Evolutionary conservation across 2,113 vertebrate species (phyloP).

Genomic region (Channa argus): DNA sequence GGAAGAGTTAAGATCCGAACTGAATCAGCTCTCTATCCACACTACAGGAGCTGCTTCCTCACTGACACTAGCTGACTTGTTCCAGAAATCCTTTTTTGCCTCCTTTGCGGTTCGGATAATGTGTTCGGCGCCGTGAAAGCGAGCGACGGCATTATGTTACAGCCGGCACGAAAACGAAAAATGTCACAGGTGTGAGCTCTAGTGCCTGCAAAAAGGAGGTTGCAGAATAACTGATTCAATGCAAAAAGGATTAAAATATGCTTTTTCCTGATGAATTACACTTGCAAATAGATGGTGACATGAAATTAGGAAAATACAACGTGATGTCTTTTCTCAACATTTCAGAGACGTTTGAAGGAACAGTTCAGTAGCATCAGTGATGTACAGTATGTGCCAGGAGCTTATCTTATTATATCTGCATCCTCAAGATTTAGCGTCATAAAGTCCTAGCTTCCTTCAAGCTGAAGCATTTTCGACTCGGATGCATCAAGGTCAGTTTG

Average conservation of each 20-base stretch:
- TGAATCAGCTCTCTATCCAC: slow-evolving; percentile 66
- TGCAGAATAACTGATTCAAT: background rate
- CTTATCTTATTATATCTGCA: too few species aligned
- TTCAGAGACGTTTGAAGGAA: too few species aligned
- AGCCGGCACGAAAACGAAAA: slow-evolving; percentile 13
- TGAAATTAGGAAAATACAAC: too few species aligned
- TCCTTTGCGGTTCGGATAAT: slow-evolving; percentile 18
- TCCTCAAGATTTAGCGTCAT: too few species aligned
- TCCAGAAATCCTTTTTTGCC: slow-evolving; percentile 29
- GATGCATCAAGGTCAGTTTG: background rate
- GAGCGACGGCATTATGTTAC: background rate
- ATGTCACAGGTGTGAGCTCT: slow-evolving; percentile 14
- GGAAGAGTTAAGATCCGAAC: slow-evolving; percentile 50
- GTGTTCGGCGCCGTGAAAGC: background rate
- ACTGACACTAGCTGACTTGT: slow-evolving; percentile 41
- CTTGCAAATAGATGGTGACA: background rate
- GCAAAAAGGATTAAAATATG: slow-evolving; percentile 12
- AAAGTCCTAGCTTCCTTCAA: background rate
- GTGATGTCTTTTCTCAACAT: background rate
- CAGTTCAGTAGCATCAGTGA: too few species aligned
- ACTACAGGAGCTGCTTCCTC: slow-evolving; percentile 48
- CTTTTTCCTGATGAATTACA: background rate
- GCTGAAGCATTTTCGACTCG: background rate
- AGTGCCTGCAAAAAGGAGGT: background rate
- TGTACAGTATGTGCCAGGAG: too few species aligned